Evolutionary conservation across 2,888 invertebrate species (phyloP), one percentile per base, ranked within the genome.

Genomic region (Leucoma salicis): DNA sequence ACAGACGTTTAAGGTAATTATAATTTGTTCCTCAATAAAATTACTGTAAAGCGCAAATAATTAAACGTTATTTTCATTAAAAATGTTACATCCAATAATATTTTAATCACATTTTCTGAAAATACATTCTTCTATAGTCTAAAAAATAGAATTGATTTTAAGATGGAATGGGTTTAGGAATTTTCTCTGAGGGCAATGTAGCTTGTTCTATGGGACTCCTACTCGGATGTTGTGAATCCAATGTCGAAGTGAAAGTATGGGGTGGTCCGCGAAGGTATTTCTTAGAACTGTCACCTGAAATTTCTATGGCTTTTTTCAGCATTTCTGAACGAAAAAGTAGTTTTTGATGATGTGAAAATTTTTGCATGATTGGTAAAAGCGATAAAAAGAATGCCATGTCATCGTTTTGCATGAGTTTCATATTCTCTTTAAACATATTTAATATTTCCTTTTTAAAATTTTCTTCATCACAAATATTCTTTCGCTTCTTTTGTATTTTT

Each of bases 221-320:
- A 16, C 6, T 16, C 8, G 25, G 8, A 25, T 25, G n/a, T 25
- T 25, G 25, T 8, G 25, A 25, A 25, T 25, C 25, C 18, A 18
- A 7, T 25, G 25, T 6, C 8, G 25, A 10, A 10, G 25, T 25
- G 2, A n/a, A 25, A 25, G 10, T 5, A 25, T 25, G 25, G 2
- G 25, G 8, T 25, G 25, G 3, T 25, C 25, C 25, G 4, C 5
- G 25, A 2, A 2, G 25, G 16, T 16, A 3, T 7, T 18, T 7
- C 3, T 7, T 18, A 6, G 10, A 25, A 8, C 25, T 10, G n/a
- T 2, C 5, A 2, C n/a, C 8, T 25, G 25, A 25, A 50, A 53
- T 53, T 53, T 50, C 53, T 41, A 53, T 48, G 41, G 43, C 48
- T 53, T 53, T 46, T 50, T 53, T 50, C 35, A 50, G 45, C 45